These are phyloP conservation scores for Congeria kusceri DNA, from an alignment of 2,888 invertebrate species.

Conservation along the genomic window DNA sequence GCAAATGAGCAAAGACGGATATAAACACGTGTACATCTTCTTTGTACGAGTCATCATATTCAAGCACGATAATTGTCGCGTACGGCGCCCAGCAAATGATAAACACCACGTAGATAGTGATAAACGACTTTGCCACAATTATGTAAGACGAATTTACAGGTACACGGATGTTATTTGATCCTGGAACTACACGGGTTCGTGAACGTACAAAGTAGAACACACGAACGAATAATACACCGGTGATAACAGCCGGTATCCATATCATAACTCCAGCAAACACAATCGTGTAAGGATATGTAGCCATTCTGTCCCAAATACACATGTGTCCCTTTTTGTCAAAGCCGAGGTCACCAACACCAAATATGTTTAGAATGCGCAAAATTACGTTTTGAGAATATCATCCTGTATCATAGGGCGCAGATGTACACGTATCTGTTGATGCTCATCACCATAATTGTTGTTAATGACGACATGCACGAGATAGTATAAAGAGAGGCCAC, in stretches of 20 bases:
- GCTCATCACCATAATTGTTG: slow-evolving; percentile 75
- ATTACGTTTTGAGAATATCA: slow-evolving; percentile 65
- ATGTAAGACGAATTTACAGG: slow-evolving; percentile 1
- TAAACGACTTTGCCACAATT: slow-evolving; percentile 70
- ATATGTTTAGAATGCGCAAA: slow-evolving; percentile 65
- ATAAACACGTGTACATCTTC: slow-evolving; percentile 71
- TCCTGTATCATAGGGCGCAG: slow-evolving; percentile 65
- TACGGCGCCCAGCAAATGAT: slow-evolving; percentile 77
- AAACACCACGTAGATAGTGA: slow-evolving; percentile 75
- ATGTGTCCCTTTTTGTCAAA: slow-evolving; percentile 73
- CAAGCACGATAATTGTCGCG: slow-evolving; percentile 70
- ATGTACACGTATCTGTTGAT: slow-evolving; percentile 76
- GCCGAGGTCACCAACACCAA: slow-evolving; percentile 69
- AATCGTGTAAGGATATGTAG: slow-evolving; percentile 71
- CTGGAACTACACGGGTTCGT: background rate
- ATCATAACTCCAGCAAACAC: slow-evolving; percentile 71
- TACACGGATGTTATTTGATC: background rate
- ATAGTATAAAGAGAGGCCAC: slow-evolving; percentile 75
- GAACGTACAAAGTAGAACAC: slow-evolving; percentile 61
- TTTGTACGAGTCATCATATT: slow-evolving; percentile 66
- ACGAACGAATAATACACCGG: slow-evolving; percentile 65
- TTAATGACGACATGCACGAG: slow-evolving; percentile 73
- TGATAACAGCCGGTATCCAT: slow-evolving; percentile 71
- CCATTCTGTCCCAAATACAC: slow-evolving; percentile 77
- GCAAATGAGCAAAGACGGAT: slow-evolving; percentile 68